These are phyloP conservation scores for Acleris sparsana DNA, from an alignment of 2,888 invertebrate genomes.

Conservation along the genomic window DNA sequence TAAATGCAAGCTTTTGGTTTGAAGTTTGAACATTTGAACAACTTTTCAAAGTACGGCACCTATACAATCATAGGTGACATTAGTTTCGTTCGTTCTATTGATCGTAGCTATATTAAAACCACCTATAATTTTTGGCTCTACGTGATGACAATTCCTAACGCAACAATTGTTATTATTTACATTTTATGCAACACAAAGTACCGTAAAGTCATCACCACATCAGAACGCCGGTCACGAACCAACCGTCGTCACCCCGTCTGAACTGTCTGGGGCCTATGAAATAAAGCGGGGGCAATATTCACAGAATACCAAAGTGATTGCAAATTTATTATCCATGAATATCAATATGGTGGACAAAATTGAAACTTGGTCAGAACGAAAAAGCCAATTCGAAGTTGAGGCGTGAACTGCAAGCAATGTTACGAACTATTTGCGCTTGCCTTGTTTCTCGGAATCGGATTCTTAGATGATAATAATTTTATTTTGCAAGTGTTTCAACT, in stretches of 20 bases:
- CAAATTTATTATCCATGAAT: constrained; percentile 35
- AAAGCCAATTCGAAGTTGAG: constrained; percentile 5
- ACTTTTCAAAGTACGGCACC: no score
- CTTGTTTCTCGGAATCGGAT: background rate
- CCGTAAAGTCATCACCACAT: constrained; percentile 10
- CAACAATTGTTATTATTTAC: background rate
- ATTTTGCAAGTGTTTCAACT: background rate
- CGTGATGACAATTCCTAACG: no score
- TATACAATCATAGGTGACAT: no score
- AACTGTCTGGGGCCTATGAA: constrained; percentile 28
- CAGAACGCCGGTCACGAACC: constrained; percentile 25
- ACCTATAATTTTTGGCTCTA: no score
- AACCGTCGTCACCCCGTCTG: constrained; percentile 22
- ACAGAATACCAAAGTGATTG: constrained; percentile 31
- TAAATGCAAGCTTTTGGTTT: no score
- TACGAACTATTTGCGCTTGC: background rate
- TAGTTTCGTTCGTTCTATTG: no score
- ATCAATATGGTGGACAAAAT: constrained; percentile 31
- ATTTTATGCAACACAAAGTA: background rate
- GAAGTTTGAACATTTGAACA: no score
- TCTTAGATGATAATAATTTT: background rate
- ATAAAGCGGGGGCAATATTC: constrained; percentile 27
- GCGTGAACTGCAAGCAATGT: constrained; percentile 2
- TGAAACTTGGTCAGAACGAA: constrained; percentile 25
- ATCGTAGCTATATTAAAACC: no score